Conservation (phyloP, 2,797 vertebrate species). For the Epinephelus malabaricus region DNA sequence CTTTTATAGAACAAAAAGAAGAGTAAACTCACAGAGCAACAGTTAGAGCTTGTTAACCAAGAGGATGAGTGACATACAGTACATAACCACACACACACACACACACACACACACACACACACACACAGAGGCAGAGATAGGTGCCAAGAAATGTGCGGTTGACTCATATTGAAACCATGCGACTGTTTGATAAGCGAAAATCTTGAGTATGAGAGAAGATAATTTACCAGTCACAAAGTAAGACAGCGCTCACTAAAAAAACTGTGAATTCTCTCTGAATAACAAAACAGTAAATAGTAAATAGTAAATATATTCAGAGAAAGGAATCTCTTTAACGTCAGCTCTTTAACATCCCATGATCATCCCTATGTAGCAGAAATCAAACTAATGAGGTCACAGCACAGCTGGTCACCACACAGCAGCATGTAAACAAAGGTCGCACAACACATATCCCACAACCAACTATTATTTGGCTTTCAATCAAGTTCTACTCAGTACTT, state of each 20-base stretch:
- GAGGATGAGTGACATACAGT: background rate
- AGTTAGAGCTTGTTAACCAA: constrained; percentile 3
- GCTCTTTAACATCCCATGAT: constrained; percentile 18
- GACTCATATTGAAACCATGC: constrained; percentile 27
- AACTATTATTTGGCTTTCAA: background rate
- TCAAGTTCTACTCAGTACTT: background rate
- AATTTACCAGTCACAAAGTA: background rate
- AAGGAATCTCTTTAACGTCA: background rate
- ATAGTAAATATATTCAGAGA: constrained; percentile 20
- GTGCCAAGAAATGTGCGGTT: constrained; percentile 4
- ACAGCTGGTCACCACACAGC: constrained; percentile 66
- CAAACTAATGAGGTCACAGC: constrained; percentile 72
- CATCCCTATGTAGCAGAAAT: constrained; percentile 15
- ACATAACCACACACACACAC: background rate
- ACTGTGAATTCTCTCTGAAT: too few species aligned
- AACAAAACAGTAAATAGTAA: background rate
- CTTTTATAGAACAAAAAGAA: constrained; percentile 8
- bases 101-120: constrained; percentile 9
- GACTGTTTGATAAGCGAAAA: background rate
- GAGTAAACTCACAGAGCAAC: background rate
- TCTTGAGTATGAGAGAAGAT: background rate
- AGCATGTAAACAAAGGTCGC: constrained; percentile 54
- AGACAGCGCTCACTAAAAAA: background rate
- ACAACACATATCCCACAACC: background rate
- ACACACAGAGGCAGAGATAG: background rate